phyloP scores from a whole-genome alignment of 2,888 invertebrate species.

The Eledona agricola region DNA sequence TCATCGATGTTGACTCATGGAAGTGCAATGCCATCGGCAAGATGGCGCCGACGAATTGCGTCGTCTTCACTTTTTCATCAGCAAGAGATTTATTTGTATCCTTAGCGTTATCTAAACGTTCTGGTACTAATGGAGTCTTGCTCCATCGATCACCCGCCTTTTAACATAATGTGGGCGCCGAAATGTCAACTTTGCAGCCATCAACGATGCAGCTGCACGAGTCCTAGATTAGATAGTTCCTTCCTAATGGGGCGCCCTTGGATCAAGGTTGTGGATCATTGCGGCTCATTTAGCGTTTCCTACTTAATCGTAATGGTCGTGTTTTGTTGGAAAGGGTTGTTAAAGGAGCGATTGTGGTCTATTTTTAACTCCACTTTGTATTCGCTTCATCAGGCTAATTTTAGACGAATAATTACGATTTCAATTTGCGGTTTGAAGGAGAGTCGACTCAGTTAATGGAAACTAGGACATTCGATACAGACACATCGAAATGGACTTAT shows the following conservation, averaged over 20 bases:
- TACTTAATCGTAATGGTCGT: constrained; percentile 3
- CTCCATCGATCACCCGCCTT: too few relatives aligned
- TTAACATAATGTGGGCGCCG: too few relatives aligned
- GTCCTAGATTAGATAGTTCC: too few relatives aligned
- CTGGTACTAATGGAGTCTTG: too few relatives aligned
- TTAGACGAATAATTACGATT: constrained; percentile 7
- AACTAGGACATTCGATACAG: constrained; percentile 9
- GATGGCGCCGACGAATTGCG: too few relatives aligned
- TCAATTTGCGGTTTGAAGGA: not conserved
- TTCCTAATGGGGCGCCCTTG: constrained; percentile 1
- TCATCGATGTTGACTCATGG: constrained; percentile 4
- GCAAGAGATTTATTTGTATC: too few relatives aligned
- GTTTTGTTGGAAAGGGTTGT: constrained; percentile 1
- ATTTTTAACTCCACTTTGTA: too few relatives aligned
- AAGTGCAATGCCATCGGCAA: not conserved
- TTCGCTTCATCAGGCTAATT: constrained; percentile 3
- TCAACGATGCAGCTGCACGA: too few relatives aligned
- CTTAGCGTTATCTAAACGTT: too few relatives aligned
- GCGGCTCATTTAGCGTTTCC: constrained; percentile 8
- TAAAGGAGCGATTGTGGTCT: too few relatives aligned
- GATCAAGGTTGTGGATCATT: constrained; percentile 11
- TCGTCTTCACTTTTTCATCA: too few relatives aligned
- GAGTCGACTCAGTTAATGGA: constrained; percentile 4
- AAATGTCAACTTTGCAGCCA: too few relatives aligned
- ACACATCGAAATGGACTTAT: not conserved